A percentile compares a stretch with the other conserved stretches of the same genome.
These are phyloP conservation scores for Allolobophora icterica DNA, from an alignment of 2,888 invertebrate genomes.

Conservation along the genomic window DNA sequence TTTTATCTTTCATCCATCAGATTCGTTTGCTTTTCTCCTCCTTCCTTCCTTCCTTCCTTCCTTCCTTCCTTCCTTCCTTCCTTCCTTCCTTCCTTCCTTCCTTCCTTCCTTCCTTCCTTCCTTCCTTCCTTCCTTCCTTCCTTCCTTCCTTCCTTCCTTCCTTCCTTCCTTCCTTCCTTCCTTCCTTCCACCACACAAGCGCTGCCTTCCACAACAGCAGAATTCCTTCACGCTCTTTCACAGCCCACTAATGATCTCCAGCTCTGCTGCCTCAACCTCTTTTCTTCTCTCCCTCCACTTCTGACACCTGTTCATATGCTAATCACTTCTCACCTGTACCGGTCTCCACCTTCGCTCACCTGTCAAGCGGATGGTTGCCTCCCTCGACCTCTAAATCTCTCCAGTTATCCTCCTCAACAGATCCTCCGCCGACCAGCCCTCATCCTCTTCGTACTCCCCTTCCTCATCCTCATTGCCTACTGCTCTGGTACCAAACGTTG, in stretches of 20 bases:
- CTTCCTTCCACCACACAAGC: too few species aligned
- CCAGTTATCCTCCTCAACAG: neutral
- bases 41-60: neutral
- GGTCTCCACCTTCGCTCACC: neutral
- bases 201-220: too few species aligned
- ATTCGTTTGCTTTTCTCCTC: neutral
- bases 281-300: neutral
- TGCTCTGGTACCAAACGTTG: too few species aligned
- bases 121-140: too few species aligned
- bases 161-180: too few species aligned
- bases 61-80: too few species aligned
- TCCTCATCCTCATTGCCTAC: neutral
- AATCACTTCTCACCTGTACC: neutral
- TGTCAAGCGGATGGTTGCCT: neutral
- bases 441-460: neutral
- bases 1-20: too few species aligned
- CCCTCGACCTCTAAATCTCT: neutral
- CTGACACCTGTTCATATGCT: conserved; percentile 17
- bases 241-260: neutral
- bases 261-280: neutral
- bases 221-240: too few species aligned
- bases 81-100: neutral
- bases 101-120: too few species aligned
- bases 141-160: too few species aligned
- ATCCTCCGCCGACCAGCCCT: neutral